Base-by-base conservation (phyloP, 2,888 invertebrate genomes). In the Dromius quadrimaculatus region DNA sequence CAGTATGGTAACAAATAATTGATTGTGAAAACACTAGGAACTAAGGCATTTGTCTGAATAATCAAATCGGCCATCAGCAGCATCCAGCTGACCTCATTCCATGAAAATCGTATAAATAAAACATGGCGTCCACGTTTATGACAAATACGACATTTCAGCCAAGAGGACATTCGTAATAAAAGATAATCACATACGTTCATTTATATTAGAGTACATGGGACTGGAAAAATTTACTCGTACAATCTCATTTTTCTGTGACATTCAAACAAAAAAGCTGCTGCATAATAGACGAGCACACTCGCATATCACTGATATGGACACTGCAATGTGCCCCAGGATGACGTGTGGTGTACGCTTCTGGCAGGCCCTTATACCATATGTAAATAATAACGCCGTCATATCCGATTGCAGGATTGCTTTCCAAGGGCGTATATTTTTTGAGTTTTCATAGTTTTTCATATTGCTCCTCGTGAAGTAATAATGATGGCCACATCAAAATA, bases 161-260 rank as follows among this genome's bases (percentile, higher is more conserved):
- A 66, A 57, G 23, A 66, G 57, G 66, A 66, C 66, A 66, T 23
- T 36, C 50, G 65, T 57, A 66, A 66, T 66, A 66, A 66, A 66
- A 66, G 54, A 66, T 66, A 66, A 66, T 66, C 66, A 66, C 66
- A 66, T 23, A 54, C 66, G 66, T 66, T 66, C 66, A 57, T 66
- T 66, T 66, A 66, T 66, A 66, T 66, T 66, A 66, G 54, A 20
- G 32, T 38, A 65, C 45, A 15, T 8, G 54, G 38, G 36, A 36
- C 57, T 38, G 57, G 41, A 57, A 66, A n/a, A 66, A 66, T 66
- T 54, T 54, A 54, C 50, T 54, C 50, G 50, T 28, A 54, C 50
- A 54, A 54, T 57, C 66, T 57, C 66, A 66, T 66, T 66, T 66
- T 57, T 57, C 54, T 65, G 62, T 63, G 66, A 66, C 66, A 66